Conservation (phyloP, 2,113 vertebrate species). For the Hippolais icterina region DNA sequence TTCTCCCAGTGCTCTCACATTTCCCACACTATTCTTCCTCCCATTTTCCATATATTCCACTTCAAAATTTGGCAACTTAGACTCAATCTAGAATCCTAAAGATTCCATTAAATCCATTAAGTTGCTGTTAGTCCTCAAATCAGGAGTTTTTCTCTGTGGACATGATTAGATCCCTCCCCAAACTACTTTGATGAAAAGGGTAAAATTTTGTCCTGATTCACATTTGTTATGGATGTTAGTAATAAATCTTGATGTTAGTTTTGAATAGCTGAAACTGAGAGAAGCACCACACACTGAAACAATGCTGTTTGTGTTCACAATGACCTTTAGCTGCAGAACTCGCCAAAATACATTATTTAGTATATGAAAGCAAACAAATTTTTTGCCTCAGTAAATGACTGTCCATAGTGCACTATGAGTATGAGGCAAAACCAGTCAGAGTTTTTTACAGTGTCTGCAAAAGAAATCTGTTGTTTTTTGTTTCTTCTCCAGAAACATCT, state of each 20-base stretch:
- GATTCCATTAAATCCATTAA: neutral
- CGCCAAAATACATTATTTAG: constrained; percentile 13
- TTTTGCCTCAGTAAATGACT: neutral
- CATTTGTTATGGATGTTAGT: neutral
- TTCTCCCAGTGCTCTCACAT: neutral
- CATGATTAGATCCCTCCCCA: neutral
- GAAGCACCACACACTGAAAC: neutral
- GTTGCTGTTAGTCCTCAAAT: neutral
- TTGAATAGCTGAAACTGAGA: neutral
- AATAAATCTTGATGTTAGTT: neutral
- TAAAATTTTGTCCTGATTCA: neutral
- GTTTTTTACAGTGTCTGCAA: neutral
- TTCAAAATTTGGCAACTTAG: constrained; percentile 7
- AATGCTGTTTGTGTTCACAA: neutral
- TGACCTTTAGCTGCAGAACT: constrained; percentile 26
- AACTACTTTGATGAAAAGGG: neutral
- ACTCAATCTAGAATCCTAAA: neutral
- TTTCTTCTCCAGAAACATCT: neutral
- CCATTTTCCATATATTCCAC: neutral
- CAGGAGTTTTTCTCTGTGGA: neutral
- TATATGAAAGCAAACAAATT: neutral
- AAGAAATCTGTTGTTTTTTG: neutral
- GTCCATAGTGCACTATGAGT: neutral
- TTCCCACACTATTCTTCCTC: neutral
- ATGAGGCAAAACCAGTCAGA: neutral